Conservation (phyloP, 2,888 invertebrate species). For the Cheilosia vernalis region DNA sequence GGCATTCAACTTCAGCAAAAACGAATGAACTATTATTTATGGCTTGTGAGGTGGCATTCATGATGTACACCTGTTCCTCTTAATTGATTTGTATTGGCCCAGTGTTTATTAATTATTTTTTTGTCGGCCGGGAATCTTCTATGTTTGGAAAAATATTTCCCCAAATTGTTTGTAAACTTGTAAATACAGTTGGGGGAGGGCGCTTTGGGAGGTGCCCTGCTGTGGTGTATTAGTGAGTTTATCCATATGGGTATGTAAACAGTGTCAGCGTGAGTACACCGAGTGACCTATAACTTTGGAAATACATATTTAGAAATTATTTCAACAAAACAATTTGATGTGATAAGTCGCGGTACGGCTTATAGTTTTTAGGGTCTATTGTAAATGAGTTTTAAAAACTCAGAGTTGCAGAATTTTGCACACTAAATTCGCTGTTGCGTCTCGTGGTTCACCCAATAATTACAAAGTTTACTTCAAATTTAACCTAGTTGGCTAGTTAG, state of each 20-base stretch:
- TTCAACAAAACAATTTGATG: too few relatives aligned
- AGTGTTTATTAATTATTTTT: constrained; percentile 2
- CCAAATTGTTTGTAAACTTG: constrained; percentile 4
- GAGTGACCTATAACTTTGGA: too few relatives aligned
- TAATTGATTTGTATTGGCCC: constrained; percentile 13
- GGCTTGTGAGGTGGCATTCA: neutral
- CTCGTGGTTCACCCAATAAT: too few relatives aligned
- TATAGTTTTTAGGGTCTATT: too few relatives aligned
- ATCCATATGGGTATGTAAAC: neutral
- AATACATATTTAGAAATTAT: too few relatives aligned
- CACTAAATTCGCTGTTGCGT: too few relatives aligned
- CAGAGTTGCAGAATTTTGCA: too few relatives aligned
- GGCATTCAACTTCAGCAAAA: neutral
- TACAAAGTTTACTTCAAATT: too few relatives aligned
- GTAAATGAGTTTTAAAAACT: too few relatives aligned
- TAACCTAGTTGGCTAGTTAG: too few relatives aligned
- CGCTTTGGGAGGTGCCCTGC: neutral
- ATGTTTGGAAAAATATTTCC: neutral
- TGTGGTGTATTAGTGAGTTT: neutral
- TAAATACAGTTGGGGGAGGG: neutral
- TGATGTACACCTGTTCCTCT: constrained; percentile 32
- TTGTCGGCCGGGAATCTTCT: neutral
- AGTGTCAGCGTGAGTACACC: neutral
- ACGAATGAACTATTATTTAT: constrained; percentile 2
- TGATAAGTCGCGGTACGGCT: too few relatives aligned